These are phyloP conservation scores for Nephrocerus scutellatus DNA, from an alignment of 2,888 invertebrate genomes.

Conservation along the genomic window DNA sequence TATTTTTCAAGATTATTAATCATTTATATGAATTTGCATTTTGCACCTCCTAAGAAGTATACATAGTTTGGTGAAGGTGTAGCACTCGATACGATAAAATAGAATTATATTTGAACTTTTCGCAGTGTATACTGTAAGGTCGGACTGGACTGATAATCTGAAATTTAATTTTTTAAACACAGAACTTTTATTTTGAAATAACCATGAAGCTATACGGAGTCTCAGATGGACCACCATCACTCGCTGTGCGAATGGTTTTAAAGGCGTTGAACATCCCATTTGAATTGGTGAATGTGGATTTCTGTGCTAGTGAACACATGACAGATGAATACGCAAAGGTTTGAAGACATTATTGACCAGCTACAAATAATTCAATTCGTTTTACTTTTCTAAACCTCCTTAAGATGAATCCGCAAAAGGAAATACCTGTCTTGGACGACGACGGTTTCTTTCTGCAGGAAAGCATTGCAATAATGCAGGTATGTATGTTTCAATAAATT, in stretches of 20 bases:
- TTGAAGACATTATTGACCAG: slow-evolving; percentile 20
- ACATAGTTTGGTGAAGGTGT: no score
- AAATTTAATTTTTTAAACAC: no score
- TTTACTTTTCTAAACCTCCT: not conserved
- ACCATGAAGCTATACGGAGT: slow-evolving; percentile 63
- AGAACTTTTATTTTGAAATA: slow-evolving; percentile 27
- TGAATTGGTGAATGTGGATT: slow-evolving; percentile 62
- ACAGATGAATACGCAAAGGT: slow-evolving; percentile 63
- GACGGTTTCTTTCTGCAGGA: slow-evolving; percentile 71
- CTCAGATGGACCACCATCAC: slow-evolving; percentile 70
- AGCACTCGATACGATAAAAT: no score
- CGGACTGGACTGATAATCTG: no score
- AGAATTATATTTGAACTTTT: no score
- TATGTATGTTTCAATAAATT: slow-evolving; percentile 3
- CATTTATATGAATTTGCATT: no score
- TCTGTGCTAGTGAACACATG: slow-evolving; percentile 66
- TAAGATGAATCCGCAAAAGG: slow-evolving; percentile 70
- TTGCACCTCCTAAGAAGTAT: no score
- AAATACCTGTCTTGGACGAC: slow-evolving; percentile 72
- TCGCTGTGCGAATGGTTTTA: slow-evolving; percentile 64
- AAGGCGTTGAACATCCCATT: slow-evolving; percentile 59
- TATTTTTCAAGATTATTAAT: no score
- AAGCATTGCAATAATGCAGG: slow-evolving; percentile 56
- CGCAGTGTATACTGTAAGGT: no score
- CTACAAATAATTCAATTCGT: not conserved